Conservation (phyloP, 2,888 invertebrate species). For the Hemistola chrysoprasaria region DNA sequence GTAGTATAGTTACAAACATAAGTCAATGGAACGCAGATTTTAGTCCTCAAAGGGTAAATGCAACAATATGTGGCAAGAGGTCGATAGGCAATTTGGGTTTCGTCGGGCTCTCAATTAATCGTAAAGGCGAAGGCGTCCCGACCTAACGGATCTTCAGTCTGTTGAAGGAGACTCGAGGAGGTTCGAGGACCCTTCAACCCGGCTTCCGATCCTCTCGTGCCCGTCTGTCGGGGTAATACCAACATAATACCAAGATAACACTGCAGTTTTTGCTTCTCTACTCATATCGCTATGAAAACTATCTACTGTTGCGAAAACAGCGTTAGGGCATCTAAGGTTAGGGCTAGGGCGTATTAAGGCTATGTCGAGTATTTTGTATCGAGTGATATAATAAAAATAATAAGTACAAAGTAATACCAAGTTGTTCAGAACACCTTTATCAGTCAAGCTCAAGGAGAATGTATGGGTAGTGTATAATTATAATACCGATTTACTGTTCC, state of each 20-base stretch:
- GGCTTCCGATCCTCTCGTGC: slow-evolving; percentile 35
- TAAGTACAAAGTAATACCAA: too few species aligned
- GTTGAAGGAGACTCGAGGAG: slow-evolving; percentile 25
- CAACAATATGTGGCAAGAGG: slow-evolving; percentile 29
- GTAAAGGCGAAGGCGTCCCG: slow-evolving; percentile 41
- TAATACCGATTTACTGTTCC: too few species aligned
- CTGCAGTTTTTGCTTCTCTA: slow-evolving; percentile 27
- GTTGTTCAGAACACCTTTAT: too few species aligned
- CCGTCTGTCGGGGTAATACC: slow-evolving; percentile 22
- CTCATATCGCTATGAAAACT: slow-evolving; percentile 5
- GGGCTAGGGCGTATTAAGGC: too few species aligned
- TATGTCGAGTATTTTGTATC: too few species aligned
- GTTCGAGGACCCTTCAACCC: slow-evolving; percentile 37
- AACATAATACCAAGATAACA: slow-evolving; percentile 37
- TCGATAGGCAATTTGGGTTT: slow-evolving; percentile 52
- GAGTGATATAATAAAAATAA: too few species aligned
- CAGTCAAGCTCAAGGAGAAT: too few species aligned
- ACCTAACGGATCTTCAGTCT: slow-evolving; percentile 17
- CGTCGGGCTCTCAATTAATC: slow-evolving; percentile 61
- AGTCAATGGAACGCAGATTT: too few species aligned
- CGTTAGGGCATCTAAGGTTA: too few species aligned
- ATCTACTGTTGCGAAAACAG: too few species aligned
- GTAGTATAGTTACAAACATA: too few species aligned
- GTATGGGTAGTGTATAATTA: too few species aligned
- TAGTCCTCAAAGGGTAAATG: slow-evolving; percentile 21